Base-by-base conservation (phyloP, 2,113 vertebrate genomes). In the Neofelis nebulosa region DNA sequence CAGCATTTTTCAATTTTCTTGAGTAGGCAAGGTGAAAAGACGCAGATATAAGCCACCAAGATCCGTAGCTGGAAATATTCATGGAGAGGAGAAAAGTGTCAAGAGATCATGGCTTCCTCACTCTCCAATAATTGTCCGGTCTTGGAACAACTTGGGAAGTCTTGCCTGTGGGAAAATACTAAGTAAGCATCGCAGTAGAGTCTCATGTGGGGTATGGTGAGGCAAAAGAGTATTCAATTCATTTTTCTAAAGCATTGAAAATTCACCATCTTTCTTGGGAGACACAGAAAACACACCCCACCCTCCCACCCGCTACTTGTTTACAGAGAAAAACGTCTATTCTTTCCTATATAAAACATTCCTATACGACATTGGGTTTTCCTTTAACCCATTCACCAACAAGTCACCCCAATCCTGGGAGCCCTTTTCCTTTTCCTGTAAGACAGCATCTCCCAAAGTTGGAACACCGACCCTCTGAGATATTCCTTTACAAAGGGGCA, bases 231-330 rank as follows among this genome's bases (percentile, higher is more conserved):
- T 13, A 88, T 29, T 66, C 12, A 2, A 45, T 71, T 79, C 25
- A 5, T 87, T 89, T 91, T 76, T 91, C 27, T 14, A 57, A 91
- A 96, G 38, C 25, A 18, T 52, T 78, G 84, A 45, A 66, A 94
- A 89, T 76, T 86, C 76, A 52, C 14, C 52, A 12, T 69, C 73
- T 89, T 57, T 79, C 36, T 89, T 74, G 55, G 73, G 82, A 82
- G 41, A 86, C 0, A 38, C 12, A 74, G 76, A 94, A 92, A 94
- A 69, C 5, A 86, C 16, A 55, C 66, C 7, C 33, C 16, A 9
- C 31, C 36, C 36, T 38, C 19, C 27, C 38, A 8, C 61, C 52
- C 0, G 7, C 19, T 69, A 23, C 18, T 84, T 69, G 25, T 61
- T 65, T 61, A 71, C 52, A 57, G 73, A 63, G 45, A 84, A 85